Percentiles rank a stretch among this genome's conserved stretches.
Evolutionary conservation across 2,113 vertebrate species (phyloP).

Genomic region (Malurus alboscapulatus): DNA sequence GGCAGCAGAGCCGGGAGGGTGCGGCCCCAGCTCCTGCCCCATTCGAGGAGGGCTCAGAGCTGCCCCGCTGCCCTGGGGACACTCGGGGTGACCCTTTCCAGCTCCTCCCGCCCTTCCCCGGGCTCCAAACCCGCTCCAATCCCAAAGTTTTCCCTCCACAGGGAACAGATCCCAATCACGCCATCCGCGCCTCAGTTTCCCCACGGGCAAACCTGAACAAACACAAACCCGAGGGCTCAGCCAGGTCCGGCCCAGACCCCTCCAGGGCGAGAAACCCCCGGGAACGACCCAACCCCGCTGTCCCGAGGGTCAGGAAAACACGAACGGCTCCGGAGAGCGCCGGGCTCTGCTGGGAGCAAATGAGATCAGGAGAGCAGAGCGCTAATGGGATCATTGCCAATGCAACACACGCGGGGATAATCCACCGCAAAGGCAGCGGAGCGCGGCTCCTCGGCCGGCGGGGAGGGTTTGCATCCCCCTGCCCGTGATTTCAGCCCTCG

Average conservation of each 20-base stretch:
- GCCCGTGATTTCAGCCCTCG: background rate
- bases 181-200: background rate
- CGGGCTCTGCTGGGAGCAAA: constrained; percentile 22
- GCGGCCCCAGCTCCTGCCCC: background rate
- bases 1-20: accelerated
- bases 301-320: background rate
- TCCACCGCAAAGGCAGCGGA: background rate
- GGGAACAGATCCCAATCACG: background rate
- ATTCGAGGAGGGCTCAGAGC: accelerated
- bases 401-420: background rate
- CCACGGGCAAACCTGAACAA: background rate
- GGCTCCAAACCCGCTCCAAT: background rate
- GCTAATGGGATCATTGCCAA: background rate
- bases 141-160: background rate
- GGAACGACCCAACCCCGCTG: accelerated
- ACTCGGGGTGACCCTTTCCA: background rate
- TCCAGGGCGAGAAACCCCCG: accelerated
- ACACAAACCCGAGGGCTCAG: accelerated
- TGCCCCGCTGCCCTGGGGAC: background rate
- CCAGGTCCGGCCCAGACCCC: background rate
- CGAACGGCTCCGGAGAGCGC: background rate
- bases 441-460: background rate
- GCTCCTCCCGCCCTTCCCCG: accelerated
- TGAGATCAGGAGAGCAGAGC: background rate
- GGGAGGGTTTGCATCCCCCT: background rate